These are phyloP conservation scores for Chloroceryle inda DNA, from an alignment of 2,797 vertebrate genomes.

Conservation along the genomic window DNA sequence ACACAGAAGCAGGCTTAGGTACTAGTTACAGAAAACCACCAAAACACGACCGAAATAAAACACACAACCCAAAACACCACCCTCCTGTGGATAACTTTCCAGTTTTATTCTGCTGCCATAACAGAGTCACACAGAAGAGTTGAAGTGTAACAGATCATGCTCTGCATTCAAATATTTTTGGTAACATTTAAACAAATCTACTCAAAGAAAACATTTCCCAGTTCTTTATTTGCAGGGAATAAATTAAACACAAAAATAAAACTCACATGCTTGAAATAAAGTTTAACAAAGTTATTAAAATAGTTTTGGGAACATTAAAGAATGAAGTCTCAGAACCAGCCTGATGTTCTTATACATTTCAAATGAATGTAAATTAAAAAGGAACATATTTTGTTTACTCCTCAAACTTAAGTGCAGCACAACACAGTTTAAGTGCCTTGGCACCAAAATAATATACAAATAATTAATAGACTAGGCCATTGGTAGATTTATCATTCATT, in stretches of 20 bases:
- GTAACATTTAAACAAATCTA: conserved; percentile 50
- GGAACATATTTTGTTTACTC: conserved; percentile 32
- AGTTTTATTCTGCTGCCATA: conserved; percentile 79
- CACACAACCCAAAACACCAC: not conserved
- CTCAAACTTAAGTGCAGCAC: conserved; percentile 46
- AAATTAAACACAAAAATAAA: conserved; percentile 59
- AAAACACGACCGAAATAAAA: not conserved
- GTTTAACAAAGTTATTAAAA: conserved; percentile 48
- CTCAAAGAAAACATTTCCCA: conserved; percentile 40
- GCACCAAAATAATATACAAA: conserved; percentile 62
- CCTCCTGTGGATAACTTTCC: conserved; percentile 35
- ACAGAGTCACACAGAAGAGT: conserved; percentile 64
- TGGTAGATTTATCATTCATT: conserved; percentile 36
- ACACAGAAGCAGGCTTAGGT: not conserved
- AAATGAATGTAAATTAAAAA: conserved; percentile 41
- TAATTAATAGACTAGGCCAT: conserved; percentile 38
- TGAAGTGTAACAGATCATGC: conserved; percentile 70
- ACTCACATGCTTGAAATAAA: conserved; percentile 64
- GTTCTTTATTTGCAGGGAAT: conserved; percentile 70
- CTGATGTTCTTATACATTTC: conserved; percentile 54
- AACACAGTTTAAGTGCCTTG: conserved; percentile 63
- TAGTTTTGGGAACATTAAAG: conserved; percentile 26
- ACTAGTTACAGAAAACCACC: not conserved
- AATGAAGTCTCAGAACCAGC: conserved; percentile 69
- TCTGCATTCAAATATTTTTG: conserved; percentile 67